Conservation (phyloP, 2,797 vertebrate genomes). For the Pempheris klunzingeri region DNA sequence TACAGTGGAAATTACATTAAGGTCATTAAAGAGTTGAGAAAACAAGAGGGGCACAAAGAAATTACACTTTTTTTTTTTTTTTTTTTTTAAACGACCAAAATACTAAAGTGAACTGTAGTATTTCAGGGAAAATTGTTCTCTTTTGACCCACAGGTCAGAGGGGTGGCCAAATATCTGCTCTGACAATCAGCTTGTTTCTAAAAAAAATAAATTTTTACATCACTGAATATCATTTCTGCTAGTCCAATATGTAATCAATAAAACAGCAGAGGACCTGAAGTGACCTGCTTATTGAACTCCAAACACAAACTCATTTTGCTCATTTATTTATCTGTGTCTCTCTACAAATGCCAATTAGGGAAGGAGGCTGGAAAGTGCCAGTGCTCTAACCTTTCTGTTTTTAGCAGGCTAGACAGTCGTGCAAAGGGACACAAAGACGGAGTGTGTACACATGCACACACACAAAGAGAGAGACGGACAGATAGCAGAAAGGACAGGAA, state of each 20-base stretch:
- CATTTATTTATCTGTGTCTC: constrained; percentile 51
- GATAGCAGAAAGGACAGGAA: not conserved
- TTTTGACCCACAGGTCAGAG: not conserved
- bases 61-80: too few relatives aligned
- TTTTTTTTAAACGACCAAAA: not conserved
- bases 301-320: constrained; percentile 10
- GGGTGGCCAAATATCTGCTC: not conserved
- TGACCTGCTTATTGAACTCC: constrained; percentile 31
- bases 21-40: not conserved
- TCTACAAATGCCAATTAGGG: constrained; percentile 59
- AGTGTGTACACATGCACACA: not conserved
- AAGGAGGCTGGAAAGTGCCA: constrained; percentile 25
- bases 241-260: constrained; percentile 47
- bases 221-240: constrained; percentile 33
- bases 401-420: constrained; percentile 26
- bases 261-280: constrained; percentile 31
- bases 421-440: constrained; percentile 12
- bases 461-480: constrained; percentile 4
- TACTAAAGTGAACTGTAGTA: not conserved
- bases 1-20: constrained; percentile 46
- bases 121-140: not conserved
- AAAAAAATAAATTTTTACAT: constrained; percentile 22
- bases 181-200: constrained; percentile 4
- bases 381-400: constrained; percentile 50
- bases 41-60: not conserved